phyloP scores from a whole-genome alignment of 2,113 vertebrate species.

The Clupea harengus region DNA sequence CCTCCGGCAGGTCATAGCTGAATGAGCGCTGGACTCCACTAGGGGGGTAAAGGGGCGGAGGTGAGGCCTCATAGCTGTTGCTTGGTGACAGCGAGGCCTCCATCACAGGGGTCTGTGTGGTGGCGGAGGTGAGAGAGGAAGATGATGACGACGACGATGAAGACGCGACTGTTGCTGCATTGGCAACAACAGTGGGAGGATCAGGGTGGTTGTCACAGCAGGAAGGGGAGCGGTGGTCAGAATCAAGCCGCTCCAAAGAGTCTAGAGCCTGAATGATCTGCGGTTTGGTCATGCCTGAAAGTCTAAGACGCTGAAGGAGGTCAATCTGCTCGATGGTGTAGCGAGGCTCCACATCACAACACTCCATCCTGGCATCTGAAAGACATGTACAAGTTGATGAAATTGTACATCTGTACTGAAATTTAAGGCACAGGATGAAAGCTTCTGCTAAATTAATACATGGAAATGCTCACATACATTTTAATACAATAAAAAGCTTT shows the following conservation, averaged over 20 bases:
- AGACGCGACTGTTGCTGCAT: slow-evolving; percentile 57
- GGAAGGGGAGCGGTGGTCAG: slow-evolving; percentile 64
- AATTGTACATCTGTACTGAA: not conserved
- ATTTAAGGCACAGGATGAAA: too few relatives aligned
- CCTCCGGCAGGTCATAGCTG: slow-evolving; percentile 76
- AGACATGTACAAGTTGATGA: not conserved
- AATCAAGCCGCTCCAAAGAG: slow-evolving; percentile 77
- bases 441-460: too few relatives aligned
- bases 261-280: slow-evolving; percentile 79
- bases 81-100: slow-evolving; percentile 75
- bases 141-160: slow-evolving; percentile 72
- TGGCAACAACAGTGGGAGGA: slow-evolving; percentile 52
- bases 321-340: slow-evolving; percentile 83
- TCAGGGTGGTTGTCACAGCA: slow-evolving; percentile 65
- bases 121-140: slow-evolving; percentile 76
- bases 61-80: slow-evolving; percentile 79
- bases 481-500: too few relatives aligned
- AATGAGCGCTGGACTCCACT: slow-evolving; percentile 71
- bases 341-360: slow-evolving; percentile 76
- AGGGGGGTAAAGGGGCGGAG: slow-evolving; percentile 73
- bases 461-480: too few relatives aligned
- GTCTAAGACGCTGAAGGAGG: slow-evolving; percentile 77
- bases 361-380: slow-evolving; percentile 74
- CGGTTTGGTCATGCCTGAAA: slow-evolving; percentile 79
- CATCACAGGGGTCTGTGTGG: slow-evolving; percentile 76